Percentiles rank a stretch among this genome's conserved stretches.
These are phyloP conservation scores for Cassiopea xamachana DNA, from an alignment of 30 jellyfish, hydroid and myxozoan genomes.

Conservation along the genomic window DNA sequence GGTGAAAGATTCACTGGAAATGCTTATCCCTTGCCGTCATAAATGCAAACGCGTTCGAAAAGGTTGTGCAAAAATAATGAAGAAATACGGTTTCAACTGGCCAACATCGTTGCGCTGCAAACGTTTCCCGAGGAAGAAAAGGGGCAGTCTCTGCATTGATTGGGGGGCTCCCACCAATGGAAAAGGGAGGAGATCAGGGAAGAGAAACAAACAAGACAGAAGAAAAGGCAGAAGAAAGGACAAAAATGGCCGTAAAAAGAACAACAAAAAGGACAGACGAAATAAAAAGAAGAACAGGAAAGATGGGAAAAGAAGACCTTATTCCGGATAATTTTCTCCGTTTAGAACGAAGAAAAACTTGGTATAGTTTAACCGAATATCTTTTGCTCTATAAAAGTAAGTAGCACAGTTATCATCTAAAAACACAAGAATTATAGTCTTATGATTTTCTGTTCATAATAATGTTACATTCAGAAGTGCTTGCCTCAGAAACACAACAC, in stretches of 20 bases:
- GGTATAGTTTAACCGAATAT: background rate
- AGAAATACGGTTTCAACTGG: slow-evolving; percentile 83
- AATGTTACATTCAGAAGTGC: no score
- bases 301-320: background rate
- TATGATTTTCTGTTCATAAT: no score
- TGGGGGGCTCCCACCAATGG: slow-evolving; percentile 32
- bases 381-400: background rate
- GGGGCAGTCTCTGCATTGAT: slow-evolving; percentile 71
- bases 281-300: slow-evolving; percentile 2
- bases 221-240: background rate
- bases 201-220: slow-evolving; percentile 4
- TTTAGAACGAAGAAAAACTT: background rate
- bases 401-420: no score
- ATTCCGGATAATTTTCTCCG: background rate
- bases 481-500: no score
- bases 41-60: slow-evolving; percentile 76
- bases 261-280: background rate
- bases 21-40: slow-evolving; percentile 88
- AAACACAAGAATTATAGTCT: no score
- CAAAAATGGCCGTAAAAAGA: background rate
- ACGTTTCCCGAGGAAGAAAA: slow-evolving; percentile 78
- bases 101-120: slow-evolving; percentile 75
- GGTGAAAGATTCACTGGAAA: slow-evolving; percentile 20
- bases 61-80: slow-evolving; percentile 70
- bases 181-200: slow-evolving; percentile 25